These are phyloP conservation scores for Plecotus auritus DNA, from an alignment of 2,113 vertebrate species.

Conservation along the genomic window DNA sequence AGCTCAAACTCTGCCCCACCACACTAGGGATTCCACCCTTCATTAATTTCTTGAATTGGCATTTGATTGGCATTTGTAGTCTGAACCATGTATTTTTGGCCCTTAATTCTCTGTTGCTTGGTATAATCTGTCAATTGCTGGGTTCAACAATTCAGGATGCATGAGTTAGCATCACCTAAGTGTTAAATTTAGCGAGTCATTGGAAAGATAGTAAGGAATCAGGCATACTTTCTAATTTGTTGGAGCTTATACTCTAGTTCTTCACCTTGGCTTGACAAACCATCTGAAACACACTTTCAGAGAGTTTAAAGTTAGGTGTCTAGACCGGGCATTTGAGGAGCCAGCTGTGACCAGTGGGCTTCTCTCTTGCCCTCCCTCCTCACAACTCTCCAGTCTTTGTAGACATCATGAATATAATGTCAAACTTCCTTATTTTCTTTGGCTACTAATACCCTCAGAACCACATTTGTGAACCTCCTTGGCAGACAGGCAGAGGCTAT, in stretches of 20 bases:
- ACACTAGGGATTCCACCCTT: not conserved
- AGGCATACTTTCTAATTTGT: not conserved
- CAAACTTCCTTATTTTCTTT: not conserved
- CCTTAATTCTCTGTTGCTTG: not conserved
- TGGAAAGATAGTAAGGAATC: conserved; percentile 10
- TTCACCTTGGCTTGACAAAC: not conserved
- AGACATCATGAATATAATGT: not conserved
- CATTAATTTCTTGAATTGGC: not conserved
- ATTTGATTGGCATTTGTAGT: not conserved
- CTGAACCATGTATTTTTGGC: not conserved
- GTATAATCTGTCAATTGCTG: not conserved
- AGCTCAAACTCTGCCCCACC: not conserved
- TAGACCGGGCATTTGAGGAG: not conserved
- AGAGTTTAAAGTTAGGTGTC: not conserved
- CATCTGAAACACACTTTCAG: not conserved
- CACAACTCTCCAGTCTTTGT: not conserved
- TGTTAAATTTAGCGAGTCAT: not conserved
- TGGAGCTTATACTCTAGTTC: not conserved
- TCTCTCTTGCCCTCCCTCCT: not conserved
- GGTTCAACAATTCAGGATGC: not conserved
- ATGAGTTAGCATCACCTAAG: not conserved
- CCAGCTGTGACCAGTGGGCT: not conserved
- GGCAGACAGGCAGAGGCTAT: not conserved
- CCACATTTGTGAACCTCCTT: not conserved
- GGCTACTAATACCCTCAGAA: not conserved